These are phyloP conservation scores for Leucophenga maculata DNA, from an alignment of 2,888 invertebrate species.

Conservation along the genomic window DNA sequence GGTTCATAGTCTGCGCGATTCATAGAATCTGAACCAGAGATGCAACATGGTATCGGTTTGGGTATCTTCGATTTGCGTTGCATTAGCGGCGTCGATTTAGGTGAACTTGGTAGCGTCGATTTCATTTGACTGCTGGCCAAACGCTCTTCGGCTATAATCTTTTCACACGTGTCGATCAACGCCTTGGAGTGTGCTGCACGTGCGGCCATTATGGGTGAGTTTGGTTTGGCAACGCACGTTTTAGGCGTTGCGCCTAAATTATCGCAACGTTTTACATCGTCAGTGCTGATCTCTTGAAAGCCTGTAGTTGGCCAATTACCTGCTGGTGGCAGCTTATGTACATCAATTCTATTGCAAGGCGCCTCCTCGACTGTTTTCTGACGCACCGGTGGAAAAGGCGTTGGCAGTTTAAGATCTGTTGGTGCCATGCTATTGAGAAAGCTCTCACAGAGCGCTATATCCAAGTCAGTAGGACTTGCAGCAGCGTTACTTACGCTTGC, in stretches of 20 bases:
- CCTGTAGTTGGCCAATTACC: conserved; percentile 48
- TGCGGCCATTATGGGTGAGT: conserved; percentile 54
- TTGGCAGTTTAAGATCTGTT: conserved; percentile 9
- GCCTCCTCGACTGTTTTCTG: conserved; percentile 50
- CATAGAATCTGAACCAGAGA: conserved; percentile 57
- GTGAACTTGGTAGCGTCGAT: conserved; percentile 45
- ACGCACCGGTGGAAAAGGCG: not conserved
- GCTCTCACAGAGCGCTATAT: conserved; percentile 55
- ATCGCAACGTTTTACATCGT: conserved; percentile 49
- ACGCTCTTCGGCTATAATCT: conserved; percentile 66
- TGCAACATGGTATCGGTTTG: conserved; percentile 56
- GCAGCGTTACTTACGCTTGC: conserved; percentile 3
- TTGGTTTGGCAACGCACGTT: conserved; percentile 41
- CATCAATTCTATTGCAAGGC: conserved; percentile 53
- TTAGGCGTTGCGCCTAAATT: conserved; percentile 1
- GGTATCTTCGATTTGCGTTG: conserved; percentile 62
- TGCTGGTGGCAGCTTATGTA: conserved; percentile 41
- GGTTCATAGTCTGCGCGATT: conserved; percentile 53
- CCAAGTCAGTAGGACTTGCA: conserved; percentile 43
- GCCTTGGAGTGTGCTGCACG: conserved; percentile 66
- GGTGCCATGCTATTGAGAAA: conserved; percentile 52
- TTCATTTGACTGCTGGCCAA: conserved; percentile 59
- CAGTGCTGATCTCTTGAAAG: conserved; percentile 52
- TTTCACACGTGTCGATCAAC: conserved; percentile 63
- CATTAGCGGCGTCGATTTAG: conserved; percentile 40